Evolutionary conservation across 2,888 invertebrate species (phyloP).

Genomic region (Danaus chrysippus): DNA sequence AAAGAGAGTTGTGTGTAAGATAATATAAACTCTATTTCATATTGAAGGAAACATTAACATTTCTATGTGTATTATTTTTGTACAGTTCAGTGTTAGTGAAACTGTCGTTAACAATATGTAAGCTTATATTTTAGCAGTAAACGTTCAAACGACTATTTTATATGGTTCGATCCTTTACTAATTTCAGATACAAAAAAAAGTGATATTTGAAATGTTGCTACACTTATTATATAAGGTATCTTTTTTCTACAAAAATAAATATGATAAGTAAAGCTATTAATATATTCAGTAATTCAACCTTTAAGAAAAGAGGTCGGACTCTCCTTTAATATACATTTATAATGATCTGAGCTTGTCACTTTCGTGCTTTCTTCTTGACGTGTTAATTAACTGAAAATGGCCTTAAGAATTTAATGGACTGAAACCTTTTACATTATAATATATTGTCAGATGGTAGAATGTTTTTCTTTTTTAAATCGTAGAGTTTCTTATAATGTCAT

Average conservation of each 20-base stretch:
- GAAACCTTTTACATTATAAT: background rate
- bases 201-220: too few species aligned
- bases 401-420: conserved; percentile 3
- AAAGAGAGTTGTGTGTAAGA: conserved; percentile 82
- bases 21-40: conserved; percentile 16
- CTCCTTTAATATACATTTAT: too few species aligned
- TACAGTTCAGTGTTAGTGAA: background rate
- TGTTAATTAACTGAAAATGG: background rate
- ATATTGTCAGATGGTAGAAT: background rate
- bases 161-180: too few species aligned
- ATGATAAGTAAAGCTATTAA: background rate
- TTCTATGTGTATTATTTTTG: background rate
- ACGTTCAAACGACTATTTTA: too few species aligned
- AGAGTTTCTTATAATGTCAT: background rate
- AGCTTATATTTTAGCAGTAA: too few species aligned
- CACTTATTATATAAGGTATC: too few species aligned
- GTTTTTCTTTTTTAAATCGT: background rate
- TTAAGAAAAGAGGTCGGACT: too few species aligned
- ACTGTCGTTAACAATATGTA: background rate
- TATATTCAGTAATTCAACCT: background rate
- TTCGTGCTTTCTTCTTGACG: background rate
- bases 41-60: conserved; percentile 16
- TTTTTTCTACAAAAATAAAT: background rate
- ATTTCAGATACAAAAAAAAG: too few species aligned
- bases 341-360: conserved; percentile 1